These are phyloP conservation scores for Drosophila albomicans DNA, from an alignment of 1,140 invertebrate species.

Conservation along the genomic window DNA sequence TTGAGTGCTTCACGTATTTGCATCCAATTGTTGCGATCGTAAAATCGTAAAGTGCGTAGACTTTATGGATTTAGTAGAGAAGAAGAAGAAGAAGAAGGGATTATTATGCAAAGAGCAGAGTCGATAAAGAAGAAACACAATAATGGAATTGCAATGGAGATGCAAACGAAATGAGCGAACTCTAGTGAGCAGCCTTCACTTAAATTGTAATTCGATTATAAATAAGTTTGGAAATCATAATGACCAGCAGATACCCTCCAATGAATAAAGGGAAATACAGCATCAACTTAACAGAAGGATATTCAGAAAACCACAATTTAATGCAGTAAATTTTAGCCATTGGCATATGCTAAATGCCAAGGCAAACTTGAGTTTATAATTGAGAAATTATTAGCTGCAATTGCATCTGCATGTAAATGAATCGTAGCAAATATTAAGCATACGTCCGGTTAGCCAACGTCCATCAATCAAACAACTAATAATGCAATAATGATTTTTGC, in stretches of 20 bases:
- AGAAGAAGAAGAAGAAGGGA: neutral
- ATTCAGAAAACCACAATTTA: too few species aligned
- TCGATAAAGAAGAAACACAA: conserved; percentile 10
- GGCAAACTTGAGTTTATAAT: conserved; percentile 2
- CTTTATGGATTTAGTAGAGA: conserved; percentile 5
- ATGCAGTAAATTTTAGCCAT: too few species aligned
- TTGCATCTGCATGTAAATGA: conserved; percentile 21
- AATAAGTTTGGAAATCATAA: conserved; percentile 9
- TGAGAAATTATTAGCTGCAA: conserved; percentile 51
- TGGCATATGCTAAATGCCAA: too few species aligned
- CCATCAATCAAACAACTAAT: neutral
- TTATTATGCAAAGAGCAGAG: conserved; percentile 10
- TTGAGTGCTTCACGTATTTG: neutral
- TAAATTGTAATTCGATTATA: conserved; percentile 33
- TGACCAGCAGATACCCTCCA: neutral
- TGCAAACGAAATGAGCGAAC: conserved; percentile 5
- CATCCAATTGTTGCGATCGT: conserved; percentile 3
- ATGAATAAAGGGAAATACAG: neutral
- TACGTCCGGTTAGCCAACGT: conserved; percentile 13
- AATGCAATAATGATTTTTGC: conserved; percentile 38
- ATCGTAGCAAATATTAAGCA: conserved; percentile 33
- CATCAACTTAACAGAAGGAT: neutral
- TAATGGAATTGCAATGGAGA: neutral
- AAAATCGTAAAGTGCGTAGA: neutral
- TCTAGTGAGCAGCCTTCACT: neutral